phyloP scores from a whole-genome alignment of 1,140 invertebrate species.

The Neotoxoptera formosana region DNA sequence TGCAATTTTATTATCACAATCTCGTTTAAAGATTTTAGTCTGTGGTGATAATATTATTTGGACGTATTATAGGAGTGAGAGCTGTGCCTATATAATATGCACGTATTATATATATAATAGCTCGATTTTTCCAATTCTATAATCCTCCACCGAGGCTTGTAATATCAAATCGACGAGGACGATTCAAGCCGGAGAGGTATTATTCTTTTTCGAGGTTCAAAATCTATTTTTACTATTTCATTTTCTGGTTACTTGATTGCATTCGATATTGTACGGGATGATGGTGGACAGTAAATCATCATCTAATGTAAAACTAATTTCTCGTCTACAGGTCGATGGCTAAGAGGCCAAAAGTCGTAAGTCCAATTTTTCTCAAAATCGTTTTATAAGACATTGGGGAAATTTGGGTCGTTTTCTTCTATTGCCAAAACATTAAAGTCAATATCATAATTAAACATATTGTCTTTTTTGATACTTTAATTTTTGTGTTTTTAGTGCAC shows the following conservation, averaged over 20 bases:
- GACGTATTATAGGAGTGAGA: background rate
- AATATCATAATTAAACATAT: no score
- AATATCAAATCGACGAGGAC: background rate
- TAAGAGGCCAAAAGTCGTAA: no score
- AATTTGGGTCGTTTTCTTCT: no score
- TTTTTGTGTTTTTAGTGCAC: no score
- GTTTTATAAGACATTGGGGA: no score
- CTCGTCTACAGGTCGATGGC: background rate
- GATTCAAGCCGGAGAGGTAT: background rate
- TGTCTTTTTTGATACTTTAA: no score
- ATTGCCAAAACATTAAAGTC: no score
- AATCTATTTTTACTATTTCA: background rate
- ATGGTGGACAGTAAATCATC: background rate
- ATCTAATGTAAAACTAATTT: background rate
- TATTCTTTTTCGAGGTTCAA: background rate
- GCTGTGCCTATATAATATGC: no score
- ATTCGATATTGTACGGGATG: background rate
- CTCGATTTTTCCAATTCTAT: background rate
- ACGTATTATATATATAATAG: background rate
- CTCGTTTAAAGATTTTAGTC: background rate
- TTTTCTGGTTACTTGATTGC: background rate
- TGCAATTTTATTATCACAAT: background rate
- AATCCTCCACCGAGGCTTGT: background rate
- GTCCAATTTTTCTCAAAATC: no score
- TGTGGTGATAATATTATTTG: background rate